Evolutionary conservation across 2,113 vertebrate genomes (phyloP).

Genomic region (Chloebia gouldiae): DNA sequence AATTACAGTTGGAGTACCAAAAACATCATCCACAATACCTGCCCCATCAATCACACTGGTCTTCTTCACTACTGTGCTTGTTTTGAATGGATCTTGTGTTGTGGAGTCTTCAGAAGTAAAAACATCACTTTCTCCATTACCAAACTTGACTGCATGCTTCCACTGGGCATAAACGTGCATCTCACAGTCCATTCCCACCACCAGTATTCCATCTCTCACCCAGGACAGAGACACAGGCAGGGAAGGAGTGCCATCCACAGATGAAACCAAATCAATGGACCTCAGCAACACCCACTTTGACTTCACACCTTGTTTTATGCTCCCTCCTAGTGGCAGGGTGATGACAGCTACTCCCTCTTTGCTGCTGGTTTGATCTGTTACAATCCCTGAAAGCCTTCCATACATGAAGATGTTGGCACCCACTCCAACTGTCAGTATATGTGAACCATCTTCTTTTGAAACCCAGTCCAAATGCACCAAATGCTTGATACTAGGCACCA

Average conservation of each 20-base stretch:
- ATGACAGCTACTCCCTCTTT: constrained; percentile 95
- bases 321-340: constrained; percentile 94
- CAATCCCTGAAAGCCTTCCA: constrained; percentile 92
- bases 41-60: constrained; percentile 85
- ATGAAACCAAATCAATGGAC: constrained; percentile 91
- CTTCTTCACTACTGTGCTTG: constrained; percentile 78
- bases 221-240: constrained; percentile 95
- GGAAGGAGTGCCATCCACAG: constrained; percentile 94
- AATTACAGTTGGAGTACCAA: constrained; percentile 87
- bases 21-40: constrained; percentile 84
- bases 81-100: constrained; percentile 68
- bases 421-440: constrained; percentile 95
- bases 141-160: constrained; percentile 87
- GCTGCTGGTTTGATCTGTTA: constrained; percentile 88
- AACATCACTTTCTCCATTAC: constrained; percentile 77
- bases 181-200: constrained; percentile 99
- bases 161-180: constrained; percentile 99
- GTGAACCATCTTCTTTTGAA: constrained; percentile 98
- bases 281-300: constrained; percentile 95
- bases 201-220: constrained; percentile 96
- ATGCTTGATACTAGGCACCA: constrained; percentile 94
- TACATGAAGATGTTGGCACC: constrained; percentile 99
- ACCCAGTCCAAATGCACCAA: constrained; percentile 98
- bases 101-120: constrained; percentile 74
- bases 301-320: constrained; percentile 96